phyloP scores from a whole-genome alignment of 1,140 invertebrate species.

The Conus ventricosus region DNA sequence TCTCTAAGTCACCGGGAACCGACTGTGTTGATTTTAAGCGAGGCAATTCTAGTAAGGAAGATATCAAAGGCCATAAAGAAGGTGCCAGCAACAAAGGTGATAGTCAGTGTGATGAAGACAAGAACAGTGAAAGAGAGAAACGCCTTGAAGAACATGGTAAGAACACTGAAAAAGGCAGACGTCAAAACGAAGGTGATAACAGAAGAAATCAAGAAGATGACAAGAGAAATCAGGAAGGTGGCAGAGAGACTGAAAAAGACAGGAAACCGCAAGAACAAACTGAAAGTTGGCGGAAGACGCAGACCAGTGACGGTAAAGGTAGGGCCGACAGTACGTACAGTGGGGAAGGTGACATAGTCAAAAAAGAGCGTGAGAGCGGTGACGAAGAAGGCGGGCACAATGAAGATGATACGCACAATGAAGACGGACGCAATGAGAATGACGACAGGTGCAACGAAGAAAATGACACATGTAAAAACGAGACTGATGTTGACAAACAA shows the following conservation, averaged over 20 bases:
- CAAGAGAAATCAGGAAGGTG: neutral
- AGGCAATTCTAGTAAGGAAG: neutral
- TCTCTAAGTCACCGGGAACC: neutral
- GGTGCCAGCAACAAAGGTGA: neutral
- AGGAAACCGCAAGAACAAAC: neutral
- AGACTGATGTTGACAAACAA: no score
- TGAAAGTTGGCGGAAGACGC: no score
- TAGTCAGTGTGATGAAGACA: no score
- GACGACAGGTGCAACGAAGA: no score
- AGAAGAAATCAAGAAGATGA: no score
- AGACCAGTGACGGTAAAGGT: no score
- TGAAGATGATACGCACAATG: neutral
- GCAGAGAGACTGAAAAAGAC: neutral
- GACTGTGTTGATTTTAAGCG: neutral
- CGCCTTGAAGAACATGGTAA: no score
- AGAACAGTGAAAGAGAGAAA: no score
- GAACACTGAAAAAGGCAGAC: no score
- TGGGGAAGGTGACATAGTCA: neutral
- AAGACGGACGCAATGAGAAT: neutral
- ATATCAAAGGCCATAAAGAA: neutral
- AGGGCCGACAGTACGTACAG: neutral
- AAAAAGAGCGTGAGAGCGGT: neutral
- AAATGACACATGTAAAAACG: no score
- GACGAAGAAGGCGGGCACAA: neutral
- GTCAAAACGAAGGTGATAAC: neutral